phyloP scores from a whole-genome alignment of 2,797 vertebrate genomes.

The Pseudotriccus pelzelni region DNA sequence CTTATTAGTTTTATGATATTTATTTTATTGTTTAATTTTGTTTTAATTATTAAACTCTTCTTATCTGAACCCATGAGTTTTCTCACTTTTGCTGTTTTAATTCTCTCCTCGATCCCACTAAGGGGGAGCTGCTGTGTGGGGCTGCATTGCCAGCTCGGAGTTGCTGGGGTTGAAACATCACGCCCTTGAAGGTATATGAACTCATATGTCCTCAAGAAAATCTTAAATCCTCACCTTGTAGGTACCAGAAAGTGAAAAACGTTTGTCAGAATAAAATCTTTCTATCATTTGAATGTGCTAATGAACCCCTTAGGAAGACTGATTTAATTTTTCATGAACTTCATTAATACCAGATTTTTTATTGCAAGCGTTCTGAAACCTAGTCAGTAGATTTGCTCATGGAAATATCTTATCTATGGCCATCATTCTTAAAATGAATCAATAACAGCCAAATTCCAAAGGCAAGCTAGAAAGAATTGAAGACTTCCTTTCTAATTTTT shows the following conservation, averaged over 20 bases:
- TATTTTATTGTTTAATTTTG: background rate
- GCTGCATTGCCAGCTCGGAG: background rate
- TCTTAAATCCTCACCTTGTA: background rate
- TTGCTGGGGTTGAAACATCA: background rate
- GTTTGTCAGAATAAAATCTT: background rate
- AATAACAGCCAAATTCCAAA: constrained; percentile 7
- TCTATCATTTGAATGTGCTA: background rate
- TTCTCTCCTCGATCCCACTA: background rate
- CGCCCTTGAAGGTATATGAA: background rate
- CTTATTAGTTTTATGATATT: background rate
- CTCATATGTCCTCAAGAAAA: background rate
- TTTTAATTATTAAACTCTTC: background rate
- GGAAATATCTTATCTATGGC: background rate
- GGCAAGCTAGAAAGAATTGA: background rate
- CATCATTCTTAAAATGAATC: background rate
- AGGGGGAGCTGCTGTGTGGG: background rate
- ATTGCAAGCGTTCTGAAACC: background rate
- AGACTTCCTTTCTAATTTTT: constrained; percentile 13
- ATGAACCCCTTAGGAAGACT: background rate
- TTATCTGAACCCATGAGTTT: background rate
- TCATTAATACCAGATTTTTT: background rate
- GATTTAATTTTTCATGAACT: background rate
- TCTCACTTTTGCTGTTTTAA: background rate
- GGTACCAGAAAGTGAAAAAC: background rate
- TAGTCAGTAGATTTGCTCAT: background rate